Evolutionary conservation across 2,113 vertebrate genomes (phyloP).

Genomic region (Trogon melanurus): DNA sequence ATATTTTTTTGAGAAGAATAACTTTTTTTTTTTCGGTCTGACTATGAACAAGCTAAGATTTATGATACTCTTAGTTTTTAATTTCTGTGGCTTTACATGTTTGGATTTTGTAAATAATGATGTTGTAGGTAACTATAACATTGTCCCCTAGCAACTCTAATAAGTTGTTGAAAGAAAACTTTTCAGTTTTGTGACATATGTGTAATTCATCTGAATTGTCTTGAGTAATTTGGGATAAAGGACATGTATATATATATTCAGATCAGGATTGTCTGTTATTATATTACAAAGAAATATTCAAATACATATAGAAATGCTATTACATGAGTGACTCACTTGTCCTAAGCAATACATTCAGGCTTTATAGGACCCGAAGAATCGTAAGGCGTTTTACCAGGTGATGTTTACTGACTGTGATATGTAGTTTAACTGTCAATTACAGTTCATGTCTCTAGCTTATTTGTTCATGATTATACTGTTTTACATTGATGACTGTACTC

Average conservation of each 20-base stretch:
- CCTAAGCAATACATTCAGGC: not conserved
- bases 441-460: not conserved
- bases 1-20: not conserved
- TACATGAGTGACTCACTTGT: not conserved
- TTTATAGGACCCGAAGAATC: not conserved
- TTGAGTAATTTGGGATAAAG: not conserved
- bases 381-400: not conserved
- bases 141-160: not conserved
- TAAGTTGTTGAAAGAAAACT: not conserved
- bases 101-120: constrained; percentile 14
- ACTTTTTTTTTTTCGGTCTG: not conserved
- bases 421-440: not conserved
- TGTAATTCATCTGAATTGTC: not conserved
- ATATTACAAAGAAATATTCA: not conserved
- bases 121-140: not conserved
- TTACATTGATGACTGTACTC: not conserved
- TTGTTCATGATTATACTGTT: not conserved
- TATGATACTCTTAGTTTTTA: not conserved
- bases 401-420: not conserved
- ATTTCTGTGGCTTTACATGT: not conserved
- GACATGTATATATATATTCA: not conserved
- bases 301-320: not conserved
- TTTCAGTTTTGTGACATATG: not conserved
- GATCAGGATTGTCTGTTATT: not conserved
- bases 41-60: not conserved